These are phyloP conservation scores for Hippolais icterina DNA, from an alignment of 2,113 vertebrate genomes.

Conservation along the genomic window DNA sequence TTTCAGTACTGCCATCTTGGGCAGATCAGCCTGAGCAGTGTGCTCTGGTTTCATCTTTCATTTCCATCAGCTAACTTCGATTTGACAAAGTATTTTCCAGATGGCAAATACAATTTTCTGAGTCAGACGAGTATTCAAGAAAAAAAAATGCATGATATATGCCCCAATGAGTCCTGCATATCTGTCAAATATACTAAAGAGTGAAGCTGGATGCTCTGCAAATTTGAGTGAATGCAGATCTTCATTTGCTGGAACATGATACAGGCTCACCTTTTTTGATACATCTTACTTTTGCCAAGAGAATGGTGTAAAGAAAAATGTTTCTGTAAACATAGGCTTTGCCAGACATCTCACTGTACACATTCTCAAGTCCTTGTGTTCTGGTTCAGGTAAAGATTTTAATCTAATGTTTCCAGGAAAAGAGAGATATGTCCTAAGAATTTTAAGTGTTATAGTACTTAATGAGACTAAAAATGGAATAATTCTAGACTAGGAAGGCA, in stretches of 20 bases:
- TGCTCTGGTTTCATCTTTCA: background rate
- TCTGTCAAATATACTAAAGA: background rate
- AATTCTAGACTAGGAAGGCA: background rate
- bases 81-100: background rate
- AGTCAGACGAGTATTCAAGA: background rate
- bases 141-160: background rate
- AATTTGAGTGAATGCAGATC: background rate
- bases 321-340: background rate
- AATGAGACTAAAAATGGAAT: background rate
- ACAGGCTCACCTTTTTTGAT: background rate
- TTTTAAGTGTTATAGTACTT: background rate
- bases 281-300: background rate
- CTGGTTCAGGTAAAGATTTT: background rate
- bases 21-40: background rate
- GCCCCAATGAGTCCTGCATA: background rate
- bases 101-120: background rate
- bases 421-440: background rate
- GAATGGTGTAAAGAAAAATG: background rate
- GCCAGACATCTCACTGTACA: background rate
- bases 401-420: background rate
- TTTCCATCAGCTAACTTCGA: background rate
- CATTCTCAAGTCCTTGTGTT: background rate
- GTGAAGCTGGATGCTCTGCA: background rate
- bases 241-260: background rate
- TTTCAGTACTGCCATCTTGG: background rate